A percentile compares a stretch with the other conserved stretches of the same genome.
These are phyloP conservation scores for Meleagris gallopavo DNA, from an alignment of 2,113 vertebrate genomes.

Conservation along the genomic window DNA sequence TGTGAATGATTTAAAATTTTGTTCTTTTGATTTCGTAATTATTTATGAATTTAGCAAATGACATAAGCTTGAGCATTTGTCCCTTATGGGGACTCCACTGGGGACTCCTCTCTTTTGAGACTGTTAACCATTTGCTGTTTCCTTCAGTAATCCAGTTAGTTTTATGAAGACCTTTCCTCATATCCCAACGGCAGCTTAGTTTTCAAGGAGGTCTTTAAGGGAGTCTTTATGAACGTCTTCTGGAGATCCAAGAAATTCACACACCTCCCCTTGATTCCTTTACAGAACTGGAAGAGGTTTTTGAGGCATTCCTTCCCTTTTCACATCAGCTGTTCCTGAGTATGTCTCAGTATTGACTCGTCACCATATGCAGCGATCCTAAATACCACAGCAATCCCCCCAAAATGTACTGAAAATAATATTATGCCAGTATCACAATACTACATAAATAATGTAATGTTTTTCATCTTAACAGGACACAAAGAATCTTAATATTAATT, in stretches of 20 bases:
- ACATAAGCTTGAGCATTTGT: background rate
- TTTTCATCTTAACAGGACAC: background rate
- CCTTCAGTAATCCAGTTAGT: background rate
- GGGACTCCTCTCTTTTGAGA: background rate
- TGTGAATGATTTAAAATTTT: constrained; percentile 1
- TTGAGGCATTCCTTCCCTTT: background rate
- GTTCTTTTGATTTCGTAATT: background rate
- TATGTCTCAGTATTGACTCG: background rate
- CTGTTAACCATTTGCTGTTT: background rate
- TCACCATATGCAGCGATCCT: background rate
- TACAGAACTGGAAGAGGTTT: background rate
- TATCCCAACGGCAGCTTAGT: background rate
- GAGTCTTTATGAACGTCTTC: background rate
- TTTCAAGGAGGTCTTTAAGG: background rate
- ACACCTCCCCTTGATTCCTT: background rate
- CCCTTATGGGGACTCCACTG: background rate
- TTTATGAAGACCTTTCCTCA: background rate
- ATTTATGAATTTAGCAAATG: constrained; percentile 5
- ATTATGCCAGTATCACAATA: background rate
- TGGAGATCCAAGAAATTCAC: background rate
- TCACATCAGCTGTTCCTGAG: background rate
- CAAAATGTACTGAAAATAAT: background rate
- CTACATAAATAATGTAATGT: background rate
- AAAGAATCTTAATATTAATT: background rate
- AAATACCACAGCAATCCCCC: background rate